Evolutionary conservation across 2,113 vertebrate genomes (phyloP).

Genomic region (Lontra canadensis): DNA sequence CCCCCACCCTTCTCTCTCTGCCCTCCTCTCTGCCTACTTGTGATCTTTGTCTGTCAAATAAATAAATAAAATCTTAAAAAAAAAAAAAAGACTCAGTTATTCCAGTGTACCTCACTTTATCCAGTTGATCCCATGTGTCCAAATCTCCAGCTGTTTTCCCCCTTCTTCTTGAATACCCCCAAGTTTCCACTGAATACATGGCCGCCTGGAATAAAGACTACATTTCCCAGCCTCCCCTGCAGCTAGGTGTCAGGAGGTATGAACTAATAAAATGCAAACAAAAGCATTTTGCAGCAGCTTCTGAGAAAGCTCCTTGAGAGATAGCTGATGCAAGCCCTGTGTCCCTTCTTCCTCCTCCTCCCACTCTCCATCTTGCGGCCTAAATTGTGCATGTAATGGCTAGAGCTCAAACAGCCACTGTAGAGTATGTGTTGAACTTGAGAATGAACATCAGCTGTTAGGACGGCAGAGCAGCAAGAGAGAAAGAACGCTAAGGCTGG

Average conservation of each 20-base stretch:
- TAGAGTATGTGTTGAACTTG: not conserved
- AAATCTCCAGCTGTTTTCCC: not conserved
- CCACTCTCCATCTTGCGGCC: not conserved
- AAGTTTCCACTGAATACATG: slow-evolving; percentile 22
- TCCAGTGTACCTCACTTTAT: not conserved
- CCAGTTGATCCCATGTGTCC: not conserved
- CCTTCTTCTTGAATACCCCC: not conserved
- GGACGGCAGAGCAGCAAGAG: not conserved
- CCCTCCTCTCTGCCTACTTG: too few relatives aligned
- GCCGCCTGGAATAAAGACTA: not conserved
- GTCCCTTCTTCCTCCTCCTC: not conserved
- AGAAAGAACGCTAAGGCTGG: not conserved
- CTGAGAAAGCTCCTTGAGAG: not conserved
- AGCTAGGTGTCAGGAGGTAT: slow-evolving; percentile 4
- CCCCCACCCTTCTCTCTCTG: too few relatives aligned
- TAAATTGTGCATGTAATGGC: not conserved
- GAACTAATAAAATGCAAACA: not conserved
- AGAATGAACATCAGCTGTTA: not conserved
- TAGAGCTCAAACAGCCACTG: not conserved
- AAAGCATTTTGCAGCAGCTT: not conserved
- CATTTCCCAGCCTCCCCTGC: slow-evolving; percentile 25
- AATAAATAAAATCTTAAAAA: too few relatives aligned
- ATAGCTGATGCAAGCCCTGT: not conserved
- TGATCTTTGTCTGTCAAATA: too few relatives aligned
- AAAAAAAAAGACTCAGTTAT: not conserved